These are phyloP conservation scores for Planococcus citri DNA, from an alignment of 1,140 invertebrate genomes.

Conservation along the genomic window DNA sequence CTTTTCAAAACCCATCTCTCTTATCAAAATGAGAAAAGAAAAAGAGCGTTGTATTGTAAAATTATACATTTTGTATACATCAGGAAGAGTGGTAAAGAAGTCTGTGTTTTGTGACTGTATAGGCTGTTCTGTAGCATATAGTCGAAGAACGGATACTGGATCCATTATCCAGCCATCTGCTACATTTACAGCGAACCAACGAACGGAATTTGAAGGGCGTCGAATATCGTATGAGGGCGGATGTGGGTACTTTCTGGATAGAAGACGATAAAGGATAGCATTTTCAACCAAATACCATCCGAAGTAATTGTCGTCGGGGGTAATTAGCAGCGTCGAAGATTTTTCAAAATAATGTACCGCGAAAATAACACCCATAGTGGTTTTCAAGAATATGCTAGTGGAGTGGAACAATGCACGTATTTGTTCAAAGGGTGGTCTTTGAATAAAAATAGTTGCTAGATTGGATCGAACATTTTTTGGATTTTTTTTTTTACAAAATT, in stretches of 20 bases:
- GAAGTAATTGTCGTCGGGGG: neutral
- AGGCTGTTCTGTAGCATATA: too few species aligned
- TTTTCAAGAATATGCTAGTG: too few species aligned
- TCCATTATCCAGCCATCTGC: slow-evolving; percentile 1
- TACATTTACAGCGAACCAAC: neutral
- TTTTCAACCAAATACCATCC: neutral
- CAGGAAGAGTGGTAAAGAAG: neutral
- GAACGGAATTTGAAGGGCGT: slow-evolving; percentile 5
- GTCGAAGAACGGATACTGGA: slow-evolving; percentile 1
- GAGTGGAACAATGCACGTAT: too few species aligned
- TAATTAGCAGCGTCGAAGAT: neutral
- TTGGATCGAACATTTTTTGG: too few species aligned
- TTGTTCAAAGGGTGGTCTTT: too few species aligned
- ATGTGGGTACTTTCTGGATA: slow-evolving; percentile 6
- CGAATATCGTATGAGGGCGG: neutral
- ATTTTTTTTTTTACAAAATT: too few species aligned
- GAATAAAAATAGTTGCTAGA: too few species aligned
- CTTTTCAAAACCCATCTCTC: neutral
- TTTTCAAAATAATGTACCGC: neutral
- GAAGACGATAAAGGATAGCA: neutral
- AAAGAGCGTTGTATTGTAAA: neutral
- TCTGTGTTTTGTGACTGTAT: too few species aligned
- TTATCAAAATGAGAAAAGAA: neutral
- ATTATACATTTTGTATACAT: neutral
- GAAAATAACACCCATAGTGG: too few species aligned